Percentiles rank a stretch among this genome's conserved stretches.
These are phyloP conservation scores for Nomada ruficornis DNA, from an alignment of 2,888 invertebrate genomes.

Conservation along the genomic window DNA sequence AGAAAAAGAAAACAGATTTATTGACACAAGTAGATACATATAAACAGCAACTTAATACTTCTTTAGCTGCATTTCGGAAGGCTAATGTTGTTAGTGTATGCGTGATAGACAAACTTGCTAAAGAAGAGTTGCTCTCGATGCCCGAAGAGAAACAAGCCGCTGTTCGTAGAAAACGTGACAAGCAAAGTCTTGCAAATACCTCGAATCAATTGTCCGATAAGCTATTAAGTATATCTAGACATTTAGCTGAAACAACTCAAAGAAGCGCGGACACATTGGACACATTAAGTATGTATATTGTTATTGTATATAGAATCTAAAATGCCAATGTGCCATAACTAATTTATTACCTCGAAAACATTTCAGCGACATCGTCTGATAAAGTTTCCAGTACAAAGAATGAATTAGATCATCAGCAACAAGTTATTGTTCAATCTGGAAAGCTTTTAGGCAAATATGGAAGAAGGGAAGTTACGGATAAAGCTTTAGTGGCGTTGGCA, in stretches of 20 bases:
- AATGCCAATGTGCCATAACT: conserved; percentile 47
- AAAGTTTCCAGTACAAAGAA: conserved; percentile 88
- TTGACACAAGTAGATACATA: conserved; percentile 89
- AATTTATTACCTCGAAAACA: conserved; percentile 16
- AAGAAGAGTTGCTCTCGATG: conserved; percentile 88
- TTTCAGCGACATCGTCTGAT: conserved; percentile 85
- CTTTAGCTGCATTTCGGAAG: conserved; percentile 91
- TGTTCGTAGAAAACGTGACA: conserved; percentile 89
- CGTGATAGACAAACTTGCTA: conserved; percentile 91
- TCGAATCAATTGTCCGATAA: conserved; percentile 94
- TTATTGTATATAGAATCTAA: background rate
- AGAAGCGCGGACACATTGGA: conserved; percentile 94
- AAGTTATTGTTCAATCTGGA: conserved; percentile 94
- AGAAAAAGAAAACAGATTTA: conserved; percentile 87
- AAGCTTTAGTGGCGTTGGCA: conserved; percentile 94
- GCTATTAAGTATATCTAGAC: conserved; percentile 92
- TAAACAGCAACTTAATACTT: conserved; percentile 89
- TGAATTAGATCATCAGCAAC: conserved; percentile 94
- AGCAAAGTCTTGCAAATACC: conserved; percentile 88
- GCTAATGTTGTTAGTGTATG: conserved; percentile 92
- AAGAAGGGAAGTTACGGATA: conserved; percentile 97
- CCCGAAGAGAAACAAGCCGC: conserved; percentile 86
- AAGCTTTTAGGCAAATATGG: conserved; percentile 97
- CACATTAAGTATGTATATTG: conserved; percentile 86
- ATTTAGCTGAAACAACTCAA: conserved; percentile 94